These are phyloP conservation scores for Syrista parreyssii DNA, from an alignment of 2,888 invertebrate species.

Conservation along the genomic window DNA sequence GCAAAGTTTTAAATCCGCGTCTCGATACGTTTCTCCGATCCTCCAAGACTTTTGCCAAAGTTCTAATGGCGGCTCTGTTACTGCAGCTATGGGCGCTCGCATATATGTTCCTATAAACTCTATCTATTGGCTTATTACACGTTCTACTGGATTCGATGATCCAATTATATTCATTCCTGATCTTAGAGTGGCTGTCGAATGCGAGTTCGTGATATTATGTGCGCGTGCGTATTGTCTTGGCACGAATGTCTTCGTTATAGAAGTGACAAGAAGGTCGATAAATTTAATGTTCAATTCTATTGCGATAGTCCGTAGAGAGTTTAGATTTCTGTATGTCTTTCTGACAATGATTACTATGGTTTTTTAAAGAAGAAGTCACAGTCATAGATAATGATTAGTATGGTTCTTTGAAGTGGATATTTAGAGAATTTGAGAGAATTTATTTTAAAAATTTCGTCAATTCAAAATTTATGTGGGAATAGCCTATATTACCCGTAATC, in stretches of 20 bases:
- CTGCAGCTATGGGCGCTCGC: background rate
- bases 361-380: too few species aligned
- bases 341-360: background rate
- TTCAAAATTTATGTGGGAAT: background rate
- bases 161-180: background rate
- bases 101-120: background rate
- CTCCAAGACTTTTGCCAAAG: background rate
- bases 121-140: background rate
- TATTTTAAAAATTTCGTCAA: background rate
- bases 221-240: background rate
- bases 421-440: background rate
- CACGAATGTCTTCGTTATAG: background rate
- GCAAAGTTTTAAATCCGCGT: background rate
- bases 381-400: background rate
- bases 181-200: too few species aligned
- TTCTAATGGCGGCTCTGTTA: background rate
- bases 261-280: background rate
- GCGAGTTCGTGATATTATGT: too few species aligned
- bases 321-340: background rate
- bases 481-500: background rate
- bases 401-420: background rate
- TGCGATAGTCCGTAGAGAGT: background rate
- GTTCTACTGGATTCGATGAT: background rate
- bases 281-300: background rate
- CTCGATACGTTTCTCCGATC: background rate